These are phyloP conservation scores for Bradypodion pumilum DNA, from an alignment of 2,797 vertebrate genomes.

Conservation along the genomic window DNA sequence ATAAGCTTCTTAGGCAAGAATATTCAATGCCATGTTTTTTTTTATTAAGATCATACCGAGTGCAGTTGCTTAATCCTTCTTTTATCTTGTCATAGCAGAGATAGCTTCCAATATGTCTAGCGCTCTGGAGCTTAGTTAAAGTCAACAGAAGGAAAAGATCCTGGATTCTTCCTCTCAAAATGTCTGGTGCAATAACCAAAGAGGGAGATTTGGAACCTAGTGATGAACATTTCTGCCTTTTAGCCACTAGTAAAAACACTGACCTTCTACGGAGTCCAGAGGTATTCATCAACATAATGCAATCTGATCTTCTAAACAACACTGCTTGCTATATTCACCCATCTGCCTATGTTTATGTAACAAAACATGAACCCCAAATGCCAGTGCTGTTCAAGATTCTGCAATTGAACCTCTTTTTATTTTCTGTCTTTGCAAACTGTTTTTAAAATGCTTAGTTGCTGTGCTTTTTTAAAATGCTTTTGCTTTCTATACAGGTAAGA, in stretches of 20 bases:
- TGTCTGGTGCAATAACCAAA: not conserved
- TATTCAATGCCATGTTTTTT: not conserved
- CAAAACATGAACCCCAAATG: constrained; percentile 7
- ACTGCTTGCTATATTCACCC: not conserved
- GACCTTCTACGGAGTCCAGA: not conserved
- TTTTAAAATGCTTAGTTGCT: not conserved
- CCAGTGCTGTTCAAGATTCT: not conserved
- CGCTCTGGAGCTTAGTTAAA: not conserved
- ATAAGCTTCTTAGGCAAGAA: not conserved
- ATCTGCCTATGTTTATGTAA: constrained; percentile 1
- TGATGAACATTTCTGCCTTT: constrained; percentile 11
- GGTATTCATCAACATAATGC: constrained; percentile 12
- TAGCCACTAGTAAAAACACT: not conserved
- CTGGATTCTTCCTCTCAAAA: not conserved
- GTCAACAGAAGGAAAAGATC: not conserved
- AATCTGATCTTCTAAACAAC: constrained; percentile 5
- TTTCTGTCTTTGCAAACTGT: not conserved
- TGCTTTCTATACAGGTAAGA: not conserved
- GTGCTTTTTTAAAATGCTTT: not conserved
- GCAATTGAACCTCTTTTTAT: not conserved
- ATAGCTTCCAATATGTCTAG: not conserved
- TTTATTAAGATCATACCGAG: not conserved
- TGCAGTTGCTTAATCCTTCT: not conserved
- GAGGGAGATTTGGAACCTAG: not conserved
- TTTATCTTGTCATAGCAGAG: not conserved